phyloP scores from a whole-genome alignment of 1,140 invertebrate genomes.

The Calosoma granatense region DNA sequence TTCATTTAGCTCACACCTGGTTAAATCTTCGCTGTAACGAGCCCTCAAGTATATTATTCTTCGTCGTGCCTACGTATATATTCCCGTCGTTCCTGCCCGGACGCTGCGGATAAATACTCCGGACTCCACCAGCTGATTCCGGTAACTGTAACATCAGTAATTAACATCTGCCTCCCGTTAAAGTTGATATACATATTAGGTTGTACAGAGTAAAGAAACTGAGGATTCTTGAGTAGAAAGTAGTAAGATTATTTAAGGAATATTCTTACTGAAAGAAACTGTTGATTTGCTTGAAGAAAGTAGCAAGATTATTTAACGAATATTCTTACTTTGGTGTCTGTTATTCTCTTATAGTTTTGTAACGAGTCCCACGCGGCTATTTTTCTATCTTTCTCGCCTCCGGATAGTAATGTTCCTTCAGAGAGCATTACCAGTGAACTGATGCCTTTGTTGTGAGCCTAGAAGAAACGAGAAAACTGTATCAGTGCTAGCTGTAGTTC shows the following conservation, averaged over 20 bases:
- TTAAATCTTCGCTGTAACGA: conserved; percentile 81
- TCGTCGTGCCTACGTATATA: conserved; percentile 85
- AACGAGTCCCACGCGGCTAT: conserved; percentile 86
- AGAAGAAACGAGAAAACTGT: conserved; percentile 18
- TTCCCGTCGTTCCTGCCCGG: conserved; percentile 78
- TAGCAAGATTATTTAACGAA: background rate
- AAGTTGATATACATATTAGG: too few relatives aligned
- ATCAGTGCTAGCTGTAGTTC: too few relatives aligned
- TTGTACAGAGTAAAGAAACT: too few relatives aligned
- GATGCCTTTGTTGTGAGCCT: conserved; percentile 77
- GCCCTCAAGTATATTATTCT: conserved; percentile 89
- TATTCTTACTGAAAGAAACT: too few relatives aligned
- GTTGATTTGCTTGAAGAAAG: background rate
- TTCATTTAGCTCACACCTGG: conserved; percentile 49
- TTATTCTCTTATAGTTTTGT: conserved; percentile 83
- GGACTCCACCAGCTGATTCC: conserved; percentile 71
- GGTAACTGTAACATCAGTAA: conserved; percentile 49
- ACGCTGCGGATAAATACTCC: conserved; percentile 77
- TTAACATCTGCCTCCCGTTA: background rate
- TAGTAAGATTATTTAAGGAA: too few relatives aligned
- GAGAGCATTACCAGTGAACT: conserved; percentile 77
- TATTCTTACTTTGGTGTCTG: conserved; percentile 66
- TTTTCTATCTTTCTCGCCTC: conserved; percentile 80
- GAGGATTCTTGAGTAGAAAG: too few relatives aligned
- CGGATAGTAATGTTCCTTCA: conserved; percentile 80